Evolutionary conservation across 2,888 invertebrate genomes (phyloP), one percentile per base, ranked within the genome.

Genomic region (Eurytoma adleriae): DNA sequence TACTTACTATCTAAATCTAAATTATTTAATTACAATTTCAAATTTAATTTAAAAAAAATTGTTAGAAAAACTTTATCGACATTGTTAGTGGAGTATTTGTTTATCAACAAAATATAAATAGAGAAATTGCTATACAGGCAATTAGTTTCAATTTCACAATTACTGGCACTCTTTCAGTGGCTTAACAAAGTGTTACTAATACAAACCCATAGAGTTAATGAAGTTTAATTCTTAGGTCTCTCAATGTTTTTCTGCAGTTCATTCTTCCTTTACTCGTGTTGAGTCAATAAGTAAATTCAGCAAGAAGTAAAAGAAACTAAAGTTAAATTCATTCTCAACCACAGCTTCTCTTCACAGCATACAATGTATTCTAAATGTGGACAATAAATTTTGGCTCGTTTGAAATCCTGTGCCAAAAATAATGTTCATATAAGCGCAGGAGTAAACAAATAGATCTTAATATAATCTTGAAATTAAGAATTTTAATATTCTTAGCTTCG

Each of bases 181-280:
- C 40, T 78, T 57, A 61, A 78, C 48, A n/a, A 18, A 68, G 59
- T 48, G 50, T 72, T 14, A 4, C 2, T 50, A 18, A 61, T 40
- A 61, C 73, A 27, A 78, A 78, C 52, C 68, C 48, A 73, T 71
- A 71, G 18, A 66, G 61, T 73, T 73, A 56, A 78, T 68, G 48
- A 54, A 68, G 40, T 68, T 78, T 50, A 61, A 73, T 62, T 67
- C 50, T 20, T 13, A 20, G n/a, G 18, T 13, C 20, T 40, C 70
- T 56, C 24, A 48, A 70, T 48, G 14, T 77, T 57, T 68, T 64
- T 64, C 52, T n/a, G 18, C 50, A 48, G 56, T 48, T 71, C 24
- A 71, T 57, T 50, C 64, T 50, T 2, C n/a, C 54, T 40, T 61
- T 18, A 13, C 20, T 54, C 20, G 52, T 56, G 40, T 57, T 12